Conservation (phyloP, 2,888 invertebrate genomes). For the Drosophila lutescens region DNA sequence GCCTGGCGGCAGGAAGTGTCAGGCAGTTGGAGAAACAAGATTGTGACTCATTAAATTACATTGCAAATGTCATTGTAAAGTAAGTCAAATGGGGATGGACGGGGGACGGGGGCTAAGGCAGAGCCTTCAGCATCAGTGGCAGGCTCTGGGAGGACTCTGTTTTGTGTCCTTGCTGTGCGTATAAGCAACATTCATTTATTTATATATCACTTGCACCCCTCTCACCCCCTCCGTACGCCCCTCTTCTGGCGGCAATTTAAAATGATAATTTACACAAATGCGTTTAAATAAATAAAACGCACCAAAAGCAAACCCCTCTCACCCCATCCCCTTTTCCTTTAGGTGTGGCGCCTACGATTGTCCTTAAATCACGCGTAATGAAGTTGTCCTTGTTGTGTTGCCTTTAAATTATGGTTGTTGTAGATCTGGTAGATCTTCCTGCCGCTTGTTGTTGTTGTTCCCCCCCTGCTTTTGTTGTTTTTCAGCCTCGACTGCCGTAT, state of each 20-base stretch:
- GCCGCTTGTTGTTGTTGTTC: constrained; percentile 11
- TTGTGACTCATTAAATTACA: constrained; percentile 80
- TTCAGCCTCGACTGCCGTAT: constrained; percentile 45
- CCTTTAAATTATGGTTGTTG: constrained; percentile 36
- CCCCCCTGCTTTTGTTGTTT: constrained; percentile 12
- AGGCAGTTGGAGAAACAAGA: constrained; percentile 77
- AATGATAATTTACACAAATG: constrained; percentile 83
- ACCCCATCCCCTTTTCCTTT: constrained; percentile 15
- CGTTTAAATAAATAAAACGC: constrained; percentile 82
- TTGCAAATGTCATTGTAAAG: constrained; percentile 81
- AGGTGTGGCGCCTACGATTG: constrained; percentile 80
- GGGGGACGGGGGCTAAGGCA: neutral
- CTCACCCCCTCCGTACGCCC: neutral
- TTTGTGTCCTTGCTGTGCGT: constrained; percentile 47
- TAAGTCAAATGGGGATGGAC: constrained; percentile 65
- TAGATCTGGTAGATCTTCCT: constrained; percentile 29
- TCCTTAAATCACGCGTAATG: constrained; percentile 82
- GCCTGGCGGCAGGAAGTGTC: constrained; percentile 65
- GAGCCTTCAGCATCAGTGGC: constrained; percentile 27
- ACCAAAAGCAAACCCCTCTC: constrained; percentile 40
- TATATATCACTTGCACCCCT: constrained; percentile 69
- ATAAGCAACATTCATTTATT: constrained; percentile 78
- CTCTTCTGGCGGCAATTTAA: constrained; percentile 77
- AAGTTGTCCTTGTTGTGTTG: constrained; percentile 74
- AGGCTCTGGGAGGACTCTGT: constrained; percentile 32